phyloP scores from a whole-genome alignment of 2,113 vertebrate species.

The Rhinolophus ferrumequinum region DNA sequence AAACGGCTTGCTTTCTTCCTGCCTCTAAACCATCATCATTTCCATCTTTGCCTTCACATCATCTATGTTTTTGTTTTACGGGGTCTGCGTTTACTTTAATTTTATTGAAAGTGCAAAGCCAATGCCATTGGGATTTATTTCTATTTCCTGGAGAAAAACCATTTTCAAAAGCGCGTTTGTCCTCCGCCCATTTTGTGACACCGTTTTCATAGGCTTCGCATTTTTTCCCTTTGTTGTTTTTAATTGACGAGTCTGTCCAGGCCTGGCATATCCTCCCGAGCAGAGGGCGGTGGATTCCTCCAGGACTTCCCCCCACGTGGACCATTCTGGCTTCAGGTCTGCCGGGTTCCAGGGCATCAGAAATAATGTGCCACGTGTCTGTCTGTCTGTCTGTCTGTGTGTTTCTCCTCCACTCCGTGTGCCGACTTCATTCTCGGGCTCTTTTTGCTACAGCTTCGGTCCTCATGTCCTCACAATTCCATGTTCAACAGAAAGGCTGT shows the following conservation, averaged over 20 bases:
- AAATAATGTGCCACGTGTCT: not conserved
- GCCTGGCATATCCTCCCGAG: not conserved
- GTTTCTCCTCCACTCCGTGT: not conserved
- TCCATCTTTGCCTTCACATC: not conserved
- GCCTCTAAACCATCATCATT: not conserved
- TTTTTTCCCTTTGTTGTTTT: not conserved
- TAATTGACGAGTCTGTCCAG: not conserved
- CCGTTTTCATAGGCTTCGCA: not conserved
- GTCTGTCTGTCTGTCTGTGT: not conserved
- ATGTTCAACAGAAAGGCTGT: not conserved
- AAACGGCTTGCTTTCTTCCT: slow-evolving; percentile 14
- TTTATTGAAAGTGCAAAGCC: slow-evolving; percentile 16
- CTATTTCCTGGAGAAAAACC: slow-evolving; percentile 21
- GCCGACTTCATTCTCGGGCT: not conserved
- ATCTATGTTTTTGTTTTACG: not conserved
- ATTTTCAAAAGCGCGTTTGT: not conserved
- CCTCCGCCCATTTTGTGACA: not conserved
- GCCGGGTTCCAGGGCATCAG: not conserved
- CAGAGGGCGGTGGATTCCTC: not conserved
- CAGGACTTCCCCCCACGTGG: accelerated
- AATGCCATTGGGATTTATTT: slow-evolving; percentile 13
- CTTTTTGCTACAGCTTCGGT: not conserved
- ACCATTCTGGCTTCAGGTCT: not conserved
- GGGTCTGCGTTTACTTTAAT: slow-evolving; percentile 31
- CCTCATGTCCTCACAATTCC: not conserved